These are phyloP conservation scores for Lophius piscatorius DNA, from an alignment of 2,113 vertebrate genomes.

Conservation along the genomic window DNA sequence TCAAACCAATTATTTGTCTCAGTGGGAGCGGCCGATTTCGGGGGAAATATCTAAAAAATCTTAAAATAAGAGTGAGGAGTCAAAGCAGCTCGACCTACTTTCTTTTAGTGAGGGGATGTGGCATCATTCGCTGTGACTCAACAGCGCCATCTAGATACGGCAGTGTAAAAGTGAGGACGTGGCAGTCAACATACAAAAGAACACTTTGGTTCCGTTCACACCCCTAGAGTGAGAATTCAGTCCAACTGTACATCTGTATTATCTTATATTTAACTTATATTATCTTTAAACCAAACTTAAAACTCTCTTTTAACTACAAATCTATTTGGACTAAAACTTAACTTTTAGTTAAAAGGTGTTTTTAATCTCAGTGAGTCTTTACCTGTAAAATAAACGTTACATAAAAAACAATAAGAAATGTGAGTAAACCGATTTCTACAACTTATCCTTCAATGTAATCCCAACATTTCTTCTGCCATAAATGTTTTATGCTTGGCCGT, in stretches of 20 bases:
- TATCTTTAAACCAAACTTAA: too few species aligned
- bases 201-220: slow-evolving; percentile 60
- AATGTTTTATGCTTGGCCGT: slow-evolving; percentile 11
- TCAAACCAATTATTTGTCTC: slow-evolving; percentile 78
- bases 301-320: too few species aligned
- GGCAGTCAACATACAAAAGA: slow-evolving; percentile 30
- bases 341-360: too few species aligned
- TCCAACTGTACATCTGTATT: slow-evolving; percentile 43
- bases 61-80: slow-evolving; percentile 65
- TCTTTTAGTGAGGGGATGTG: slow-evolving; percentile 53
- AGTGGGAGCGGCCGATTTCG: slow-evolving; percentile 77
- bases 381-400: too few species aligned
- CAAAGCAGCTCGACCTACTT: slow-evolving; percentile 42
- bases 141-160: slow-evolving; percentile 45
- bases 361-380: too few species aligned
- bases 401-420: too few species aligned
- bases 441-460: slow-evolving; percentile 35
- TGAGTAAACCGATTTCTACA: slow-evolving; percentile 57
- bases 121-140: slow-evolving; percentile 58
- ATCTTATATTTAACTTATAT: too few species aligned
- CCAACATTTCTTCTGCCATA: slow-evolving; percentile 21
- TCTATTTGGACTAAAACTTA: too few species aligned
- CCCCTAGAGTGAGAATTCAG: slow-evolving; percentile 64
- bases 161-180: slow-evolving; percentile 56
- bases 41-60: slow-evolving; percentile 50